Base-by-base conservation (phyloP, 2,888 invertebrate genomes). In the Sinopyrophorus schimmeli region DNA sequence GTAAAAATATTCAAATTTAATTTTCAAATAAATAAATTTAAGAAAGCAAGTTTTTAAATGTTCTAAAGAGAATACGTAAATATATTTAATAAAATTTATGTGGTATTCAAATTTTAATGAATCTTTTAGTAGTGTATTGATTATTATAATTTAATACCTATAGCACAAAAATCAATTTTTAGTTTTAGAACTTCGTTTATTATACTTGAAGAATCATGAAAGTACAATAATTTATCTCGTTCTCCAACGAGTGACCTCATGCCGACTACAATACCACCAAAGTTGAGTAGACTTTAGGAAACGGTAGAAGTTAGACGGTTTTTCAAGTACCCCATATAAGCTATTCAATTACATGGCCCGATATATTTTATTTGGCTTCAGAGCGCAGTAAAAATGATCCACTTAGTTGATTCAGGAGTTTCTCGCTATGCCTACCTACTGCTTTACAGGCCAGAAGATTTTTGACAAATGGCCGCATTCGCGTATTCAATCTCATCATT, bases 341-440 rank as follows among this genome's bases (percentile, higher is more conserved):
- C 54, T 56, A 55, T 58, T 60, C 60, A 60, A 57, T 60, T 58
- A 60, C 54, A 48, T 38, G 51, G 48, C 41, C 52, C 38, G 47
- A 53, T 52, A 54, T 42, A 53, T 54, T 56, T 55, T 57, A 54
- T 57, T 54, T 58, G 47, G 47, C 51, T 47, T 42, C 44, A 49
- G 43, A 47, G 37, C 39, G 50, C 53, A 58, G 57, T 65, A 66
- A 65, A 67, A 66, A 66, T 65, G 66, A 64, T 64, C 64, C 66
- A 64, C 64, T 66, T 64, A 65, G 59, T 55, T 60, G 63, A 62
- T 64, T 60, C 54, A 54, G 51, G 48, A 47, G 51, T 42, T 54
- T 43, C 47, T 42, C 50, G 32, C 51, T 41, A 40, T 53, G 39
- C 51, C 54, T 54, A 50, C 42, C 53, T 49, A 28, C 42, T 35